Percentiles rank a stretch among this genome's conserved stretches.
Evolutionary conservation across 2,888 invertebrate species (phyloP).

Genomic region (Heliconius cydno): DNA sequence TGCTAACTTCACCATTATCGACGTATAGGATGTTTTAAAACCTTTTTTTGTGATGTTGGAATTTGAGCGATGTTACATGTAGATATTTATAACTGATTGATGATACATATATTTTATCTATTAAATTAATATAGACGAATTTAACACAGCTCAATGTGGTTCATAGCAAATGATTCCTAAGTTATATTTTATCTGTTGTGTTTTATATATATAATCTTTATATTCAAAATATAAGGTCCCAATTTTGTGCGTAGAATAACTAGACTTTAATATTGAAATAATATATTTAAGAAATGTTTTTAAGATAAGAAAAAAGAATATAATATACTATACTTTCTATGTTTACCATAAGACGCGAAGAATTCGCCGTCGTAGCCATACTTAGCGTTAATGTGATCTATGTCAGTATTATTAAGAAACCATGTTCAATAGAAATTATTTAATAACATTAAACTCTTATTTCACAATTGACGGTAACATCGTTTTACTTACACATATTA

Average conservation of each 20-base stretch:
- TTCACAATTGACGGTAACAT: slow-evolving; percentile 84
- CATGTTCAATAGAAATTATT: slow-evolving; percentile 81
- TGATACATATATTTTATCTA: not conserved
- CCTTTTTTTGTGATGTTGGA: not conserved
- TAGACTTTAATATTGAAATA: slow-evolving; percentile 14
- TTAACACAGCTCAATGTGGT: not conserved
- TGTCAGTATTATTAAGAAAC: slow-evolving; percentile 81
- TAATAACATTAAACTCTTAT: slow-evolving; percentile 84
- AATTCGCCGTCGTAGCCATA: slow-evolving; percentile 33
- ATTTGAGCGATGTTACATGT: not conserved
- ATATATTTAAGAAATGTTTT: slow-evolving; percentile 20
- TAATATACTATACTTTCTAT: slow-evolving; percentile 25
- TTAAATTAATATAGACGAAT: not conserved
- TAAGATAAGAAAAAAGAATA: slow-evolving; percentile 16
- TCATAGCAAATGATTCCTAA: slow-evolving; percentile 3
- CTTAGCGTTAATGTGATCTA: slow-evolving; percentile 72
- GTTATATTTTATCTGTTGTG: not conserved
- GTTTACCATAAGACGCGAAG: not conserved
- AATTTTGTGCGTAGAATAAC: slow-evolving; percentile 6
- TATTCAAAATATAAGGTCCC: slow-evolving; percentile 8
- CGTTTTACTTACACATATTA: slow-evolving; percentile 83
- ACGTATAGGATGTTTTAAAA: not conserved
- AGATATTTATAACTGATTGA: not conserved
- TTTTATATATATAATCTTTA: slow-evolving; percentile 6
- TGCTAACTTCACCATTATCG: not conserved